These are phyloP conservation scores for Steinernema carpocapsae DNA, from an alignment of 2,888 invertebrate genomes.

Conservation along the genomic window DNA sequence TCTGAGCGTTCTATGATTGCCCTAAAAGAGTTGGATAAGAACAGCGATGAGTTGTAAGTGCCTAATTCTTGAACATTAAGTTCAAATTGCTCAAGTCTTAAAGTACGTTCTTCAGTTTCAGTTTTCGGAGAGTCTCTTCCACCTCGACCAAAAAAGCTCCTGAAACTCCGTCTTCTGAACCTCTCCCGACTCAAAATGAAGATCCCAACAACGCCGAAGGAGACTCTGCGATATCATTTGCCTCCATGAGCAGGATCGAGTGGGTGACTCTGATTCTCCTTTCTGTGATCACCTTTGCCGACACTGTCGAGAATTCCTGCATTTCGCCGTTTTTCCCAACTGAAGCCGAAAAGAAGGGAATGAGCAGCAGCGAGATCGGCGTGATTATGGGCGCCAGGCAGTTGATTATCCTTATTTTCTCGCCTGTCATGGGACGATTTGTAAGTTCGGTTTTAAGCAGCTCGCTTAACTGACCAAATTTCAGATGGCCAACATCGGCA, in stretches of 20 bases:
- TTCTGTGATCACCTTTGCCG: slow-evolving; percentile 1
- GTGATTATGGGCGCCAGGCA: slow-evolving; percentile 48
- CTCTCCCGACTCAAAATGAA: not conserved
- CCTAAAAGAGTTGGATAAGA: too few species aligned
- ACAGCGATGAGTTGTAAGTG: too few species aligned
- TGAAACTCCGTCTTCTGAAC: not conserved
- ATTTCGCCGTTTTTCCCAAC: slow-evolving; percentile 39
- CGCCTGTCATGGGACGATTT: slow-evolving; percentile 45
- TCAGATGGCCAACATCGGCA: slow-evolving; percentile 37
- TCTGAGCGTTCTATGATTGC: too few species aligned
- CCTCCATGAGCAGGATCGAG: not conserved
- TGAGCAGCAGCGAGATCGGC: slow-evolving; percentile 45
- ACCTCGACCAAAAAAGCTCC: not conserved
- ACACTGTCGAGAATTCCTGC: not conserved
- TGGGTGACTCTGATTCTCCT: slow-evolving; percentile 16
- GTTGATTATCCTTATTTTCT: slow-evolving; percentile 42
- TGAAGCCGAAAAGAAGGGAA: slow-evolving; percentile 44
- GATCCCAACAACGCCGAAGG: not conserved
- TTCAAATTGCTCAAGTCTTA: too few species aligned
- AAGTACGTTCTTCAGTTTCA: too few species aligned
- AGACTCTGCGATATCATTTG: not conserved
- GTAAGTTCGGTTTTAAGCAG: slow-evolving; percentile 38
- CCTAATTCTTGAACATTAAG: too few species aligned
- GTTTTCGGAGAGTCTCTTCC: not conserved
- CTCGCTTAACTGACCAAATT: too few species aligned